Base-by-base conservation (phyloP, 2,888 invertebrate genomes). In the Agrilus cyanescens region DNA sequence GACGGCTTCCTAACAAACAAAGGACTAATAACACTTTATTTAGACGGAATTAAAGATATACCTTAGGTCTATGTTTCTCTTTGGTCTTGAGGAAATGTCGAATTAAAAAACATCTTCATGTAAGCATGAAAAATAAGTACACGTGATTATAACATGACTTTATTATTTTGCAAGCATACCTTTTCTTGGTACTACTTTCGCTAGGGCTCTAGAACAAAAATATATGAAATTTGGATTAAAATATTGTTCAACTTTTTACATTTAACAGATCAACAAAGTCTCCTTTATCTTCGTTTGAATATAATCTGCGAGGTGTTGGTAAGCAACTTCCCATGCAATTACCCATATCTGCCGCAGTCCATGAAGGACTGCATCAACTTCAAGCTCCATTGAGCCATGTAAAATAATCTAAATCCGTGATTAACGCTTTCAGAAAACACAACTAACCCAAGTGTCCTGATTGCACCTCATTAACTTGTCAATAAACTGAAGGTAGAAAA, bases 311-410 rank as follows among this genome's bases (percentile, higher is more conserved):
- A 32, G 57, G 53, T 40, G 57, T 61, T 49, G 67, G 62, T 54
- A 70, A 62, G 56, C 71, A 71, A 54, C 62, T 67, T 57, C 68
- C 66, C 55, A 70, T 62, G 59, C 71, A 71, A 62, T 65, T 70
- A 60, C 71, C 71, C 71, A 71, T 71, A 46, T 55, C 55, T 51
- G 47, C 49, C 46, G 61, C 61, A 62, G 63, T 53, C 64, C 63
- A 50, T 45, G 45, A 51, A 53, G 63, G 63, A 64, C 62, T 59
- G 62, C 60, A 44, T 50, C 41, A 35, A 45, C 44, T 51, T 58
- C 57, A 58, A 58, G 58, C 61, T 59, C 65, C 64, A 64, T 63
- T 55, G 60, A 59, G 46, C 45, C 57, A 53, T 49, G 40, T 41
- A 45, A 46, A 46, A 48, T 42, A 35, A 37, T 41, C 44, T 46